Evolutionary conservation across 2,797 vertebrate genomes (phyloP).

Genomic region (Hemibagrus guttatus): DNA sequence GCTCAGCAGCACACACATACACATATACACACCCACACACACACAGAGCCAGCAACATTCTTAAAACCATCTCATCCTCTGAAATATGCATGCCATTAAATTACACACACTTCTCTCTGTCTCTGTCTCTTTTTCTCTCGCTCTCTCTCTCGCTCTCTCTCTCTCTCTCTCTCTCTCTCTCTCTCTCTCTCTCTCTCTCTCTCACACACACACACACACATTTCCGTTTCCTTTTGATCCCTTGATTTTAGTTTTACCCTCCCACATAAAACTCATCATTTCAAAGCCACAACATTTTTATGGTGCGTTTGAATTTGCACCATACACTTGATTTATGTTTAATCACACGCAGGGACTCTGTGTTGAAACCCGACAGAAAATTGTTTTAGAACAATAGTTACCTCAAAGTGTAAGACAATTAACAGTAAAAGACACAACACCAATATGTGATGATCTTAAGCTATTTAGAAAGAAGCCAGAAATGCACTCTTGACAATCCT

Average conservation of each 20-base stretch:
- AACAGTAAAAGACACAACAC: constrained; percentile 13
- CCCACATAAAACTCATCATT: constrained; percentile 14
- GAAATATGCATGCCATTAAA: constrained; percentile 54
- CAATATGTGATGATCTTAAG: constrained; percentile 7
- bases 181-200: too few species aligned
- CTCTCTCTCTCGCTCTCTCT: too few species aligned
- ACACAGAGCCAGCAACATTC: constrained; percentile 4
- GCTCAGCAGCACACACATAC: constrained; percentile 30
- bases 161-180: too few species aligned
- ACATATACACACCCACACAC: constrained; percentile 20
- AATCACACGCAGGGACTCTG: neutral
- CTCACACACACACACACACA: neutral
- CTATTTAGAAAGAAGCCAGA: constrained; percentile 27
- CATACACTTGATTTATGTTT: neutral
- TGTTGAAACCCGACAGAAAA: neutral
- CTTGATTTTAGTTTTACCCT: constrained; percentile 16
- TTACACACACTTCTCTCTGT: constrained; percentile 16
- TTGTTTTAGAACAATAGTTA: neutral
- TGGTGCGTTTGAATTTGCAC: constrained; percentile 8
- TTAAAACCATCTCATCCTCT: constrained; percentile 44
- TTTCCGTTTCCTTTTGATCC: constrained; percentile 16
- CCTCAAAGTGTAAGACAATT: constrained; percentile 3
- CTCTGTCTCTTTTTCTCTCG: neutral
- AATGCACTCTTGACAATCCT: constrained; percentile 23
- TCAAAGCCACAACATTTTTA: constrained; percentile 7